Evolutionary conservation across 2,797 vertebrate species (phyloP), one percentile per base, ranked within the genome.

Genomic region (Lates japonicus): DNA sequence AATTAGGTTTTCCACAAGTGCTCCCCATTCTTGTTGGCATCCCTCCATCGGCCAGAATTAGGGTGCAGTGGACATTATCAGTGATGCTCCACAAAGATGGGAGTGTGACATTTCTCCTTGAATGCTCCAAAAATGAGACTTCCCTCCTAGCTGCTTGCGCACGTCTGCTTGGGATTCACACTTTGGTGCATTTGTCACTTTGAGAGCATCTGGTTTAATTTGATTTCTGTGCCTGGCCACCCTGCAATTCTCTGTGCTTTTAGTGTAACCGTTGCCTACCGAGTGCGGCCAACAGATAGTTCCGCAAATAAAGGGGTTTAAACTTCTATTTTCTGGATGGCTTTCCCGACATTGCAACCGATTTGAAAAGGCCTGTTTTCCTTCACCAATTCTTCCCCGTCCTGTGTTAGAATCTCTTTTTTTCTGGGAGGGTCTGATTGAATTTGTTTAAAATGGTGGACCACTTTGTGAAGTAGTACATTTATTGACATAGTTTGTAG

Each of bases 221-320:
- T 93, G 93, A 93, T 94, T 94, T 94, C 90, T 87, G 80, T 89
- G 93, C 92, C 91, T 93, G 92, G 92, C 86, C 91, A 89, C 91
- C 85, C 90, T 86, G 86, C 92, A 90, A 93, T 95, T 95, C 92
- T 92, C 89, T 92, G 90, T 91, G 91, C 92, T 90, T 93, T 94
- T 93, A 93, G 92, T 92, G 90, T 90, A 93, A 93, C 93, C 85
- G 37, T 85, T 91, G 90, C 87, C 92, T 91, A 82, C 93, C 66
- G 93, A 92, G 90, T 95, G 95, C 91, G 59, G 90, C 89, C 90
- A 89, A 90, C 86, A 94, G 95, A 95, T 96, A 95, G 94, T 95
- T 95, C 94, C 88, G 84, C 93, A 95, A 95, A 95, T 95, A 92
- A 93, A 93, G 65, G 92, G 91, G 88, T 94, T 94, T 92, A 91